These are phyloP conservation scores for Lagocephalus sceleratus DNA, from an alignment of 2,797 vertebrate genomes.

Conservation along the genomic window DNA sequence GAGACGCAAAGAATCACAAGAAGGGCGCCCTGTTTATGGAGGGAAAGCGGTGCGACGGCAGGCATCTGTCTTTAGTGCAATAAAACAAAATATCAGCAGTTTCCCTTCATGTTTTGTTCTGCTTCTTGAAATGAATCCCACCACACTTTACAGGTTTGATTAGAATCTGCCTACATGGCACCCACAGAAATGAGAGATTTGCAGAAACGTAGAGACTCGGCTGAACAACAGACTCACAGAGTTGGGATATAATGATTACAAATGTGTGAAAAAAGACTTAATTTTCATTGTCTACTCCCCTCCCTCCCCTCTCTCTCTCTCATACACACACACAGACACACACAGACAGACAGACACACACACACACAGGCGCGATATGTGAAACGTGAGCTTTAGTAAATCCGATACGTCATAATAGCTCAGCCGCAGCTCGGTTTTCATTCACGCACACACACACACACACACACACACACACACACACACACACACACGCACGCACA, in stretches of 20 bases:
- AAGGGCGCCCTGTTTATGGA: no score
- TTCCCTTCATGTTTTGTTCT: no score
- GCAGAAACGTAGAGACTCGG: background rate
- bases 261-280: slow-evolving; percentile 5
- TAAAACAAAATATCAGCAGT: no score
- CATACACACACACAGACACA: slow-evolving; percentile 3
- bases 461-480: slow-evolving; percentile 19
- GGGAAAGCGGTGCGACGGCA: no score
- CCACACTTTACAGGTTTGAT: no score
- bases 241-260: background rate
- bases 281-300: slow-evolving; percentile 1
- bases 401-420: slow-evolving; percentile 59
- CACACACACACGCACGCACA: slow-evolving; percentile 33
- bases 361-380: slow-evolving; percentile 11
- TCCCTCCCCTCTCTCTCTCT: background rate
- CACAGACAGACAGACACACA: slow-evolving; percentile 10
- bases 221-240: slow-evolving; percentile 11
- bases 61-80: no score
- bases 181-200: background rate
- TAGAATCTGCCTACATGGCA: no score
- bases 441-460: slow-evolving; percentile 35
- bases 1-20: no score
- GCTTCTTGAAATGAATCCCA: no score
- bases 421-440: slow-evolving; percentile 23
- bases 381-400: slow-evolving; percentile 59